Evolutionary conservation across 2,797 vertebrate genomes (phyloP).

Genomic region (Moxostoma hubbsi): DNA sequence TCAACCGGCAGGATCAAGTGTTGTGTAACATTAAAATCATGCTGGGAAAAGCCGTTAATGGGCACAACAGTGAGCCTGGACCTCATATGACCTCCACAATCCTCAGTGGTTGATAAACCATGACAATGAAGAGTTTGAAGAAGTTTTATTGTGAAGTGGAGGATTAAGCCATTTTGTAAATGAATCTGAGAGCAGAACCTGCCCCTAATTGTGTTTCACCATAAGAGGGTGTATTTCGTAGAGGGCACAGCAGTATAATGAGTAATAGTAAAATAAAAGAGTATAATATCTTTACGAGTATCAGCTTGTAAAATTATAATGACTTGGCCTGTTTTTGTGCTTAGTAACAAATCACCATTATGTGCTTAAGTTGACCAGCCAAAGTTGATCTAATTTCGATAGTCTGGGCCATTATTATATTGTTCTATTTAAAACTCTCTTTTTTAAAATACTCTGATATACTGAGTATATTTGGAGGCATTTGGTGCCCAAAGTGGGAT

Average conservation of each 20-base stretch:
- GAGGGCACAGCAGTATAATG: background rate
- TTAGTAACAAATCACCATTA: too few species aligned
- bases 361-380: too few species aligned
- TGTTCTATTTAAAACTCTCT: too few species aligned
- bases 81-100: conserved; percentile 27
- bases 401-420: too few species aligned
- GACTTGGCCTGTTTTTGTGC: too few species aligned
- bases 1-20: conserved; percentile 37
- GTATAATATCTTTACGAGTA: background rate
- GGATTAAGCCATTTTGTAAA: conserved; percentile 20
- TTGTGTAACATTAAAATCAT: conserved; percentile 58
- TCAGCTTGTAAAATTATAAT: background rate
- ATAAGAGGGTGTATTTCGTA: background rate
- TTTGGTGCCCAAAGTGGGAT: background rate
- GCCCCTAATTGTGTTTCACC: conserved; percentile 2
- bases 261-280: background rate
- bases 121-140: background rate
- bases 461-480: background rate
- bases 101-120: background rate
- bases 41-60: conserved; percentile 30
- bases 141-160: conserved; percentile 11
- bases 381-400: too few species aligned
- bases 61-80: background rate
- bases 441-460: too few species aligned
- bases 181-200: conserved; percentile 1